Evolutionary conservation across 2,797 vertebrate genomes (phyloP).

Genomic region (Erethizon dorsatum): DNA sequence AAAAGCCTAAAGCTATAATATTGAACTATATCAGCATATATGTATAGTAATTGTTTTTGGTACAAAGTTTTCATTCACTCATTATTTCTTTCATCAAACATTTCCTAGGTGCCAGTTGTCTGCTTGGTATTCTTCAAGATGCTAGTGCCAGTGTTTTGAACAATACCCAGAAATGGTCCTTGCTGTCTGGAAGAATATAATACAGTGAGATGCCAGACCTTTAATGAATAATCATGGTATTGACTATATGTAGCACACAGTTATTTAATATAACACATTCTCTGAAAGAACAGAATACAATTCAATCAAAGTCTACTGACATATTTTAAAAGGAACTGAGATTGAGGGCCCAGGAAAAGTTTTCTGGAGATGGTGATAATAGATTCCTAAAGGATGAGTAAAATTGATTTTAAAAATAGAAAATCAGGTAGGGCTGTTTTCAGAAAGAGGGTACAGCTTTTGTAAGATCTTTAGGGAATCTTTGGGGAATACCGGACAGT

Average conservation of each 20-base stretch:
- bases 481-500: neutral
- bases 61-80: neutral
- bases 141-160: neutral
- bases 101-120: neutral
- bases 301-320: neutral
- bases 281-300: neutral
- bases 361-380: neutral
- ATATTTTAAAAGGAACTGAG: neutral
- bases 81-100: neutral
- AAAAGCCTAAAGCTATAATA: neutral
- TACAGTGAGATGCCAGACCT: neutral
- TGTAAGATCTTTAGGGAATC: neutral
- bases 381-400: neutral
- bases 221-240: neutral
- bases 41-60: neutral
- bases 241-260: neutral
- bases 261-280: neutral
- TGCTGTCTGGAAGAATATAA: neutral
- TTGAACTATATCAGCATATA: neutral
- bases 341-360: neutral
- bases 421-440: neutral
- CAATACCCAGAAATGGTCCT: neutral
- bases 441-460: neutral
- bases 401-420: neutral
- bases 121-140: neutral